Conservation (phyloP, 2,113 vertebrate genomes). For the Grallaria varia region DNA sequence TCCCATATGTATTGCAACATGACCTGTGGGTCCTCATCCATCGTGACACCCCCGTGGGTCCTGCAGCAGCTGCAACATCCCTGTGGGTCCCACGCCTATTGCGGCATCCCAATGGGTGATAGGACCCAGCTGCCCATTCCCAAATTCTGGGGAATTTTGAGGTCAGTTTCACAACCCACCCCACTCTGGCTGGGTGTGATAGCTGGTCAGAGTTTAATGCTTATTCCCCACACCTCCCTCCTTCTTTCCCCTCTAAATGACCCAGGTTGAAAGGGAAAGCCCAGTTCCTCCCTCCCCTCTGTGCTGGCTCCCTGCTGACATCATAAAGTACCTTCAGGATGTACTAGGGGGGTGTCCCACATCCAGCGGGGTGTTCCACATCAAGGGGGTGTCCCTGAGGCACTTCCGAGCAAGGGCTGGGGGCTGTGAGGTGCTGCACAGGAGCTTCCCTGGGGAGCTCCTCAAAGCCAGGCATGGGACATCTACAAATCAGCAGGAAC, state of each 20-base stretch:
- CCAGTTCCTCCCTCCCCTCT: neutral
- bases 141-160: neutral
- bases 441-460: neutral
- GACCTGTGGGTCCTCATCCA: neutral
- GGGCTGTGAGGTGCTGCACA: neutral
- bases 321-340: neutral
- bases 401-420: neutral
- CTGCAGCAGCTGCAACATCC: no score
- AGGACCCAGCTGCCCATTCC: fast-evolving
- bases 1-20: neutral
- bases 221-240: neutral
- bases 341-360: neutral
- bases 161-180: neutral
- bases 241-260: neutral
- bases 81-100: neutral
- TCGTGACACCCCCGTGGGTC: neutral
- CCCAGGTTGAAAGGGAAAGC: neutral
- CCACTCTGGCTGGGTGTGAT: fast-evolving
- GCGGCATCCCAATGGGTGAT: no score
- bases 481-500: neutral
- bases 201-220: neutral
- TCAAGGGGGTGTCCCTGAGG: neutral
- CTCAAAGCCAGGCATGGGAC: neutral
- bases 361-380: neutral
- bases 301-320: neutral